These are phyloP conservation scores for Aspidapion aeneum DNA, from an alignment of 2,888 invertebrate genomes.

Conservation along the genomic window DNA sequence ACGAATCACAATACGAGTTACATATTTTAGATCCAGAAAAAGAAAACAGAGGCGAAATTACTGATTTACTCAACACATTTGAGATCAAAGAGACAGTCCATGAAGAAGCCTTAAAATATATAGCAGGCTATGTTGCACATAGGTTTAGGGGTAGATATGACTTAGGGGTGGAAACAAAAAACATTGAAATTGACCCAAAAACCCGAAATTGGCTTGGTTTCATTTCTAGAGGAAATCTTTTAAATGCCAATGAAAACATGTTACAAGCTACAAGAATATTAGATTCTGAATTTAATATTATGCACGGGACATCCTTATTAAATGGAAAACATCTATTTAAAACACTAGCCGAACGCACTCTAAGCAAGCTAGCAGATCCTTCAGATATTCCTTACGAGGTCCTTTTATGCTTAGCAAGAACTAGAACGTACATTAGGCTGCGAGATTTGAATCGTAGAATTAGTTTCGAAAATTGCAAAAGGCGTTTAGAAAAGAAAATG, in stretches of 20 bases:
- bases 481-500: background rate
- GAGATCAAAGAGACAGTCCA: background rate
- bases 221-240: background rate
- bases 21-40: background rate
- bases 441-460: background rate
- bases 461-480: background rate
- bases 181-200: background rate
- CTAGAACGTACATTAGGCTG: background rate
- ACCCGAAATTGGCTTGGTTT: no score
- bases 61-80: background rate
- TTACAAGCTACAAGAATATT: background rate
- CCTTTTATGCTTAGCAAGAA: background rate
- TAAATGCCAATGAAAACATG: background rate
- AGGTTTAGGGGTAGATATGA: background rate
- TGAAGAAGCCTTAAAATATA: background rate
- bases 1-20: background rate
- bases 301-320: background rate
- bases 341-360: background rate
- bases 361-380: background rate
- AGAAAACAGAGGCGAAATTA: background rate
- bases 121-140: background rate
- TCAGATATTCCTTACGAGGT: background rate
- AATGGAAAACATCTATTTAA: background rate
- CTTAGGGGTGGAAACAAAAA: background rate
- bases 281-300: background rate